Evolutionary conservation across 1,140 invertebrate genomes (phyloP), one percentile per base, ranked within the genome.

Genomic region (Sycobia sp.): DNA sequence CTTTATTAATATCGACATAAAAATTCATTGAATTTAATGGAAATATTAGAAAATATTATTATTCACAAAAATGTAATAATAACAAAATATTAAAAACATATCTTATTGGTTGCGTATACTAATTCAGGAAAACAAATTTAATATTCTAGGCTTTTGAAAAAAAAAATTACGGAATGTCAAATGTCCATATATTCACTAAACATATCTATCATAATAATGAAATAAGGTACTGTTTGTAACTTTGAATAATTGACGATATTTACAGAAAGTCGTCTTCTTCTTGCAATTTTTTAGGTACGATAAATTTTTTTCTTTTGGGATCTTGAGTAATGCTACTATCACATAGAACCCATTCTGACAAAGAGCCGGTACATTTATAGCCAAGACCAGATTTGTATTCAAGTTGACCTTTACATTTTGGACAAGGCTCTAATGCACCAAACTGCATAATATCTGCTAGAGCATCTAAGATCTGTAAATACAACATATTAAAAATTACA

Each of bases 291-390:
- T 79, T 76, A 2, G 95, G 92, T 29, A 98, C 77, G 71, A 85
- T 85, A 69, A 96, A 93, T 44, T 85, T 76, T n/a, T 74, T 85
- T 55, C 93, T 81, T 69, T 89, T 84, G 8, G 96, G 96, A 20
- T 89, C 84, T 69, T 87, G 86, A 0, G 88, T 87, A 9, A 88
- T 73, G n/a, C n/a, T n/a, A 68, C 90, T 88, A 41, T 85, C 83
- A 77, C 97, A 99, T 78, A 92, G 94, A 0, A 92, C 90, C 93
- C 95, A 99, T 76, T 96, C 96, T 22, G 89, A 90, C 32, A 96
- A 69, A 76, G 91, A 83, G 41, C 96, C 96, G 68, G 77, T 82
- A 73, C 95, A 97, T 63, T 85, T 80, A 73, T 96, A 97, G 1
- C 90, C 91, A 68, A 79, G 46, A 20, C 88, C 87, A 69, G 89